These are phyloP conservation scores for Brachionus rubens DNA, from an alignment of 1,140 invertebrate species.

Conservation along the genomic window DNA sequence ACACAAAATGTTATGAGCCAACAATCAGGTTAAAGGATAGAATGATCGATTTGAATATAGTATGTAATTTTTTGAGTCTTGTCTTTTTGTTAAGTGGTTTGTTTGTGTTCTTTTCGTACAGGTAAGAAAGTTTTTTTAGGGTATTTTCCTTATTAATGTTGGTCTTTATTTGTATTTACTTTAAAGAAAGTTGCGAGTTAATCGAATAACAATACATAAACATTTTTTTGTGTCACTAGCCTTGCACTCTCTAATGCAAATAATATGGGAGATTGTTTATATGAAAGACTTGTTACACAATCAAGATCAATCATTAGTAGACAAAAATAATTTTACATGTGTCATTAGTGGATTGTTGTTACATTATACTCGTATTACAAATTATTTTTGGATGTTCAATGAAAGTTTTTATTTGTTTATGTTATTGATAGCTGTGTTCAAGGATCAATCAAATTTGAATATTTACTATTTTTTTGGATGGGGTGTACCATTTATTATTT, in stretches of 20 bases:
- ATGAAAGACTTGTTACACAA: not conserved
- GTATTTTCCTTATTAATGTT: too few species aligned
- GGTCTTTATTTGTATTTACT: not conserved
- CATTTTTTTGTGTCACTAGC: constrained; percentile 33
- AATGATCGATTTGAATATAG: not conserved
- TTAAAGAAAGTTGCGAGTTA: constrained; percentile 31
- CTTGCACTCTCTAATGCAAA: constrained; percentile 15
- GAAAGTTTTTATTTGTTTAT: constrained; percentile 44
- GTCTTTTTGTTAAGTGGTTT: constrained; percentile 32
- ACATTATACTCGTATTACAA: constrained; percentile 29
- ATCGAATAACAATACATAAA: constrained; percentile 18
- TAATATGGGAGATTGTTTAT: not conserved
- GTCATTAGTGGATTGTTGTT: not conserved
- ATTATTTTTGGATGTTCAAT: constrained; percentile 47
- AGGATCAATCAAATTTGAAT: constrained; percentile 3
- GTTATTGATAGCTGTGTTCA: constrained; percentile 14
- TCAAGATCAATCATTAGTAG: not conserved
- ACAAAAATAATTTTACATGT: constrained; percentile 5
- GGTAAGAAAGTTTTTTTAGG: not conserved
- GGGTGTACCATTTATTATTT: constrained; percentile 13
- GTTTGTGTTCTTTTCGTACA: constrained; percentile 8
- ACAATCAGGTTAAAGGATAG: not conserved
- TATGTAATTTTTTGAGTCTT: constrained; percentile 7
- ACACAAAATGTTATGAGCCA: not conserved
- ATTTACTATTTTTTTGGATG: constrained; percentile 29